These are phyloP conservation scores for Dromiciops gliroides DNA, from an alignment of 2,113 vertebrate species.

Conservation along the genomic window DNA sequence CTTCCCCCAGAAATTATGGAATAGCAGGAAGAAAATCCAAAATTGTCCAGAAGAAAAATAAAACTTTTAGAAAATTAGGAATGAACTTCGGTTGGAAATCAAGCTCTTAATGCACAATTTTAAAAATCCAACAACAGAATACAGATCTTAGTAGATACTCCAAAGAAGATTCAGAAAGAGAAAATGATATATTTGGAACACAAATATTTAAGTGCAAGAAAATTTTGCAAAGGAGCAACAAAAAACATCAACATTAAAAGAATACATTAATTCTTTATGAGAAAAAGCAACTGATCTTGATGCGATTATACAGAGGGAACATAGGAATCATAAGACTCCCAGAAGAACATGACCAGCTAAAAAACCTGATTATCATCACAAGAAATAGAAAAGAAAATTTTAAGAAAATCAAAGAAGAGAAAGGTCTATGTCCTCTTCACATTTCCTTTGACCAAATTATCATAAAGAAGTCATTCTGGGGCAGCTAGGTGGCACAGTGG, in stretches of 20 bases:
- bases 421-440: background rate
- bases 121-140: background rate
- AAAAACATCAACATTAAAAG: background rate
- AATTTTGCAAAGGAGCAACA: background rate
- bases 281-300: background rate
- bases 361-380: background rate
- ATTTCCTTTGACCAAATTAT: background rate
- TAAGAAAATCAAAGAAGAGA: background rate
- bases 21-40: background rate
- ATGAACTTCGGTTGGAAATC: background rate
- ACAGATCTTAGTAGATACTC: background rate
- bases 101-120: background rate
- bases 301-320: background rate
- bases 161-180: background rate
- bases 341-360: background rate
- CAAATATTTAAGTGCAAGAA: background rate
- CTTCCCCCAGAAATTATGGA: background rate
- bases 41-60: background rate
- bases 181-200: background rate
- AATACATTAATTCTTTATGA: background rate
- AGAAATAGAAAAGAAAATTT: background rate
- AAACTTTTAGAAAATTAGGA: background rate
- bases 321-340: background rate
- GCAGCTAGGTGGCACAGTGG: too few species aligned
- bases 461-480: background rate